Evolutionary conservation across 2,888 invertebrate genomes (phyloP), one percentile per base, ranked within the genome.

Genomic region (Cabera pusaria): DNA sequence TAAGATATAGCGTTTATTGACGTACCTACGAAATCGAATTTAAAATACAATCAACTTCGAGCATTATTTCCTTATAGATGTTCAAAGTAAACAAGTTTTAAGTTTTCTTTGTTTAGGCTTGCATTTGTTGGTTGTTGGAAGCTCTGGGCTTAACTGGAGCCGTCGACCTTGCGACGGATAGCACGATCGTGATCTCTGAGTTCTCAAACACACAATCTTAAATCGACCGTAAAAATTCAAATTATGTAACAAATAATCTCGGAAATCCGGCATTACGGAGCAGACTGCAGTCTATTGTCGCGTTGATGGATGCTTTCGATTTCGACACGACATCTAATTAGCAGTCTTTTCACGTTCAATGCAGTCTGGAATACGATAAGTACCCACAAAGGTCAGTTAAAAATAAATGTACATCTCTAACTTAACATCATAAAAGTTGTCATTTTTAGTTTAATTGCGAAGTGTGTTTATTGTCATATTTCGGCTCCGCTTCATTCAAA

Each of bases 371-470:
- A 64, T 69, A 57, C 40, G 43, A 60, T 49, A 53, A 54, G 47
- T n/a, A n/a, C n/a, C n/a, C n/a, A n/a, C n/a, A 69, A 65, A 72
- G 63, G 64, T 70, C 64, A 71, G 57, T 62, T 63, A n/a, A n/a
- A n/a, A n/a, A n/a, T n/a, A n/a, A n/a, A n/a, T n/a, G n/a, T n/a
- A n/a, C n/a, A n/a, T n/a, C n/a, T n/a, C n/a, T n/a, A n/a, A n/a
- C n/a, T n/a, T n/a, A n/a, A n/a, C n/a, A n/a, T 57, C 42, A 51
- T 58, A 25, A n/a, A n/a, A n/a, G n/a, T 16, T 8, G 25, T 25
- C 16, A 25, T 16, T 23, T n/a, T 4, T 18, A 18, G 18, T 18
- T 18, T n/a, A n/a, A n/a, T n/a, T n/a, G n/a, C n/a, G n/a, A n/a
- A n/a, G n/a, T n/a, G n/a, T n/a, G n/a, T n/a, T n/a, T n/a, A n/a